These are phyloP conservation scores for Rhagium mordax DNA, from an alignment of 2,888 invertebrate species.

Conservation along the genomic window DNA sequence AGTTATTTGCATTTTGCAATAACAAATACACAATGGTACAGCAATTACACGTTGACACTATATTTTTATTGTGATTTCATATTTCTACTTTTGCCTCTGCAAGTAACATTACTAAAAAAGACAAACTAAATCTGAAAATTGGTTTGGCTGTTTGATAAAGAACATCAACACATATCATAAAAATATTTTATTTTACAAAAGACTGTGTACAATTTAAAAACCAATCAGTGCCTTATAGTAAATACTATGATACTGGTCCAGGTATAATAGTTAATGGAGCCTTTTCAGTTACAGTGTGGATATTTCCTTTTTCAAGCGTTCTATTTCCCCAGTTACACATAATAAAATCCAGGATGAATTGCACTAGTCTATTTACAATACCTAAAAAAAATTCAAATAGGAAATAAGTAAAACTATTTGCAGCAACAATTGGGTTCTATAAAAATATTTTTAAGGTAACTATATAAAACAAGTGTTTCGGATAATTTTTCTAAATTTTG, in stretches of 20 bases:
- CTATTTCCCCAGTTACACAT: conserved; percentile 58
- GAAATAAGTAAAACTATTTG: neutral
- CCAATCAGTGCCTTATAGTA: neutral
- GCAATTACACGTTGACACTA: no score
- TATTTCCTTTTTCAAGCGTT: conserved; percentile 28
- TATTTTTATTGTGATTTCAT: no score
- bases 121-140: no score
- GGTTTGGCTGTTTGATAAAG: no score
- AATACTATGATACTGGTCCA: neutral
- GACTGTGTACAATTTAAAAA: neutral
- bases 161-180: no score
- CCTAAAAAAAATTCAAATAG: conserved; percentile 53
- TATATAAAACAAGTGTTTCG: no score
- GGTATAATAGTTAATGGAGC: neutral
- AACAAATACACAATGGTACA: no score
- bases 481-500: no score
- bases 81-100: no score
- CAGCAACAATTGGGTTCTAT: neutral
- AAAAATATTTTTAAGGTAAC: no score
- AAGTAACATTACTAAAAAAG: no score
- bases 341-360: conserved; percentile 56
- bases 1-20: no score
- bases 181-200: conserved; percentile 3
- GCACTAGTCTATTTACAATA: conserved; percentile 61
- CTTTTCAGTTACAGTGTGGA: neutral